Conservation (phyloP, 2,797 vertebrate genomes). For the Bradypodion pumilum region DNA sequence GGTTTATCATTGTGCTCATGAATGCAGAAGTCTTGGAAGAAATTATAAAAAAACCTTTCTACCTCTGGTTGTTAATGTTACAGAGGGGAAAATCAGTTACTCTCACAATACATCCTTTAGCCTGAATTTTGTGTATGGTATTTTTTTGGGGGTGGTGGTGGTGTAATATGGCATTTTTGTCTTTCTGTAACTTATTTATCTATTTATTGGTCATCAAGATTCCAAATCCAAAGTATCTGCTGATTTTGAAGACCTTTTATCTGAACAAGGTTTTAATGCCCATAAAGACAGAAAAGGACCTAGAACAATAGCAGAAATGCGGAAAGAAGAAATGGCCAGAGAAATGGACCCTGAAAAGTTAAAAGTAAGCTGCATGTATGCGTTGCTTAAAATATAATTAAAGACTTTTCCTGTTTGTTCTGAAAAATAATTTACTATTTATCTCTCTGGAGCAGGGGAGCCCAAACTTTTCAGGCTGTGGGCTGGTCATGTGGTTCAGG, state of each 20-base stretch:
- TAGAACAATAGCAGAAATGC: slow-evolving; percentile 98
- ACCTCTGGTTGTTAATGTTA: background rate
- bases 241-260: slow-evolving; percentile 95
- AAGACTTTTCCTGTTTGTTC: background rate
- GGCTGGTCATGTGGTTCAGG: too few relatives aligned
- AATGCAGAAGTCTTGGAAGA: background rate
- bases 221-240: slow-evolving; percentile 84
- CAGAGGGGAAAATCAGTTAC: background rate
- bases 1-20: too few relatives aligned
- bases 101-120: background rate
- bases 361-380: slow-evolving; percentile 79
- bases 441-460: background rate
- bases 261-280: slow-evolving; percentile 93
- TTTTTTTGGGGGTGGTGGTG: too few relatives aligned
- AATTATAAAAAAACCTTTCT: background rate
- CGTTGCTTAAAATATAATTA: background rate
- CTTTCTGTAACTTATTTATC: background rate
- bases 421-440: background rate
- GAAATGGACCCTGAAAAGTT: slow-evolving; percentile 98
- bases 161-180: background rate
- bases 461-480: too few relatives aligned
- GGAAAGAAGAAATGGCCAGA: slow-evolving; percentile 99
- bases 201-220: slow-evolving; percentile 73
- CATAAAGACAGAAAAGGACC: slow-evolving; percentile 93
- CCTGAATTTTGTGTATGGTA: background rate